These are phyloP conservation scores for Drosophila anceps DNA, from an alignment of 2,888 invertebrate genomes.

Conservation along the genomic window DNA sequence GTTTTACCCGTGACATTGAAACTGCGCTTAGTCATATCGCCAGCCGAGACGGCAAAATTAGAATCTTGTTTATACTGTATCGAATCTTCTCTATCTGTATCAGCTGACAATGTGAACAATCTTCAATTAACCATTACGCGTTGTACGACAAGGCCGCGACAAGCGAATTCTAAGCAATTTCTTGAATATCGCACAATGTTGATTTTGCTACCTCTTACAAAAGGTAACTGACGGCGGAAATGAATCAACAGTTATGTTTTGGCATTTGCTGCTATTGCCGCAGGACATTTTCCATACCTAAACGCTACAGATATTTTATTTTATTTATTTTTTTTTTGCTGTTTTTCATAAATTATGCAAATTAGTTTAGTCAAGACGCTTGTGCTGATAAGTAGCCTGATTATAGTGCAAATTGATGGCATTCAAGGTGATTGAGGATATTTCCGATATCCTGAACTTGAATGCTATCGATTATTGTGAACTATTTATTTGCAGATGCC, in stretches of 20 bases:
- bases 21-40: constrained; percentile 18
- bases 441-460: not conserved
- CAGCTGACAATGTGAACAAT: constrained; percentile 56
- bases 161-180: constrained; percentile 63
- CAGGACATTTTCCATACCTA: constrained; percentile 5
- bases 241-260: constrained; percentile 54
- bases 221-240: constrained; percentile 61
- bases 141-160: constrained; percentile 61
- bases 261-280: constrained; percentile 31
- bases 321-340: not conserved
- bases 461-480: constrained; percentile 9
- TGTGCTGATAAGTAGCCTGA: constrained; percentile 54
- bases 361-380: constrained; percentile 48
- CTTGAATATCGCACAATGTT: constrained; percentile 31
- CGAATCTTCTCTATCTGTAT: constrained; percentile 29
- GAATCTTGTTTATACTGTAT: constrained; percentile 38
- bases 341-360: constrained; percentile 36
- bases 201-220: constrained; percentile 56
- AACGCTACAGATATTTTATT: not conserved
- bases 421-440: constrained; percentile 63
- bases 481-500: constrained; percentile 45
- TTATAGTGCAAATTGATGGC: constrained; percentile 68
- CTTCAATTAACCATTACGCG: constrained; percentile 71
- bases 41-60: constrained; percentile 36
- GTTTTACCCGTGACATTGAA: constrained; percentile 39